These are phyloP conservation scores for Chlorodrepanis virens DNA, from an alignment of 2,113 vertebrate genomes.

Conservation along the genomic window DNA sequence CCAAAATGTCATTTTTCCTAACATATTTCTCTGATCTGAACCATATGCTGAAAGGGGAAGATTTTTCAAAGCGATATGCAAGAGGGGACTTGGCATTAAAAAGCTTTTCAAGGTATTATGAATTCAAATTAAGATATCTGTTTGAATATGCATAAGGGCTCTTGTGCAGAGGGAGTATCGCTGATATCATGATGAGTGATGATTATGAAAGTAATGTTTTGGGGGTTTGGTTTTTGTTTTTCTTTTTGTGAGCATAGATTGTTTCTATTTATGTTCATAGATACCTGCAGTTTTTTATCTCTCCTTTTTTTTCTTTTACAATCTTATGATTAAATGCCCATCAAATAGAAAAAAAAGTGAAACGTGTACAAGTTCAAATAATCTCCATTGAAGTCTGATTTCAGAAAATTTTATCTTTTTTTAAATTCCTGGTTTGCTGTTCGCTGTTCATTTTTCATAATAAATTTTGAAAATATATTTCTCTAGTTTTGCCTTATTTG, in stretches of 20 bases:
- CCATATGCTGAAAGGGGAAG: constrained; percentile 28
- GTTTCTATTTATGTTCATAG: not conserved
- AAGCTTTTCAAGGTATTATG: constrained; percentile 35
- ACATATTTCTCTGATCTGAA: constrained; percentile 29
- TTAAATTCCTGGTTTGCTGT: not conserved
- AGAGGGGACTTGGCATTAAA: not conserved
- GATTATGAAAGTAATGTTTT: not conserved
- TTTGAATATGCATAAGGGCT: constrained; percentile 24
- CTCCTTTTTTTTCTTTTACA: not conserved
- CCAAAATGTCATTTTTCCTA: constrained; percentile 13
- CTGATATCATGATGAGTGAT: not conserved
- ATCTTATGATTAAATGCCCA: not conserved
- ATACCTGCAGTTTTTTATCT: not conserved
- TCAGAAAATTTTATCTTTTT: not conserved
- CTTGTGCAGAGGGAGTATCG: not conserved
- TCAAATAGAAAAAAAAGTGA: not conserved
- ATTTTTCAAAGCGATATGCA: constrained; percentile 37
- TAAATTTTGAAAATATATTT: not conserved
- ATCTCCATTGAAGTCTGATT: not conserved
- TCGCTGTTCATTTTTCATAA: not conserved
- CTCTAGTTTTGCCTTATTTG: not conserved
- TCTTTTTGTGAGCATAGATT: not conserved
- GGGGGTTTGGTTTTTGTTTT: not conserved
- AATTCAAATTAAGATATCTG: constrained; percentile 19
- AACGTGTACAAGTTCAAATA: not conserved